These are phyloP conservation scores for Addax nasomaculatus DNA, from an alignment of 2,113 vertebrate species.

Conservation along the genomic window DNA sequence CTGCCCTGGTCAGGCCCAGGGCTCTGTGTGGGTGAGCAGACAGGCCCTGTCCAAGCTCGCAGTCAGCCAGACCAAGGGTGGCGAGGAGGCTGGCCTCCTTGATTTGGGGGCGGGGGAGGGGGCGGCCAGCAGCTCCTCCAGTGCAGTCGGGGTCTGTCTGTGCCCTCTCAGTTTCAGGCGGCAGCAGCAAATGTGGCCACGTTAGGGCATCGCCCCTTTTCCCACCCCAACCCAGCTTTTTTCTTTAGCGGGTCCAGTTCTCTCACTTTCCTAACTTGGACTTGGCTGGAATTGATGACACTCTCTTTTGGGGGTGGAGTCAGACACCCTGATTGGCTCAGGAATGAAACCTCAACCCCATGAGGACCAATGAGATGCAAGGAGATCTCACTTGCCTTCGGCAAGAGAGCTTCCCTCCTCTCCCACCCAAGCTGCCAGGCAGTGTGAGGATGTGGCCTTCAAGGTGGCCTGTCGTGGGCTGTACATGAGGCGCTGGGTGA, in stretches of 20 bases:
- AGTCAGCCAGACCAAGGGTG: not conserved
- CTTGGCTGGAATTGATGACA: not conserved
- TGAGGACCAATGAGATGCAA: not conserved
- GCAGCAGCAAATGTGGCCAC: not conserved
- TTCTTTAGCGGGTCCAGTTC: not conserved
- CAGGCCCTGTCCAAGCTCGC: not conserved
- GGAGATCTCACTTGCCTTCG: not conserved
- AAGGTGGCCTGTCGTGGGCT: not conserved
- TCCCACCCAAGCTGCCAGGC: not conserved
- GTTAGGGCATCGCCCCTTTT: not conserved
- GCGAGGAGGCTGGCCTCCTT: not conserved
- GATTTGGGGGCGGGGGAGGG: accelerated
- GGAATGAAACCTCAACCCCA: not conserved
- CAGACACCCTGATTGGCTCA: not conserved
- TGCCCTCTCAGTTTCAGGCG: not conserved
- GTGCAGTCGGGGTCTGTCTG: not conserved
- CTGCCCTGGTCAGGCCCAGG: no score
- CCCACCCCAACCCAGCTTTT: not conserved
- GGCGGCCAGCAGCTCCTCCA: not conserved
- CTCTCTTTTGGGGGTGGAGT: not conserved
- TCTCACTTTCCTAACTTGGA: not conserved
- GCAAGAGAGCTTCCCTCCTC: accelerated
- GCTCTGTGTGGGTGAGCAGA: not conserved
- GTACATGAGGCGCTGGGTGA: not conserved
- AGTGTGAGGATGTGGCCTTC: not conserved